Base-by-base conservation (phyloP, 2,113 vertebrate species). In the Ramphastos sulfuratus region DNA sequence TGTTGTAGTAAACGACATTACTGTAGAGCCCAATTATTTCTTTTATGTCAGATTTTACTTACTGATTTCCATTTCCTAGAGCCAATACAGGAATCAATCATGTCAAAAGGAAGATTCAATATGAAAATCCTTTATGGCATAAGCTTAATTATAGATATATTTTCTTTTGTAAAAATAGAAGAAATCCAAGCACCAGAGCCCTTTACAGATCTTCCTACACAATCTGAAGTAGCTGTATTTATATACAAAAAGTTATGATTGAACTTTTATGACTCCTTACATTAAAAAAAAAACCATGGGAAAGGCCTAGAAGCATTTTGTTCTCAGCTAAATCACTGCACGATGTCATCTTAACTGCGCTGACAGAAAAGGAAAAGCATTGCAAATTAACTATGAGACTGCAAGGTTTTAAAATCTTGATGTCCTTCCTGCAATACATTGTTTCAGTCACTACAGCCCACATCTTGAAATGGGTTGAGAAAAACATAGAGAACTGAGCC, bases 31-130 rank as follows among this genome's bases (percentile, higher is more conserved):
- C 88, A 96, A 95, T 95, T 96, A 95, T 80, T 94, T 92, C 81
- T 96, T 96, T 97, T 96, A 92, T 92, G 93, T 93, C 93, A 96
- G 78, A 61, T 90, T 96, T 74, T 87, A 69, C 94, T 95, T 95
- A 92, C 84, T 95, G 88, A 82, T 96, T 97, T 97, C 97, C 75
- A 94, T 95, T 97, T 97, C 91, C 92, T 92, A 82, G 66, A 94
- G 89, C 96, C 96, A 97, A 97, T 97, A 96, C 82, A 96, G 82
- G 96, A 97, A 97, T 97, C 96, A 96, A 93, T 97, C 91, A 83
- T 39, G 87, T 94, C 82, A 71, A 95, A 97, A 96, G 90, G 61
- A 92, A 94, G 97, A 97, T 95, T 97, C 95, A 97, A 77, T 94
- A 96, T 78, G 64, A 97, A 97, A 97, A 84, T 96, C 63, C 46